Conservation (phyloP, 1,140 invertebrate genomes). For the Gryllus bimaculatus region DNA sequence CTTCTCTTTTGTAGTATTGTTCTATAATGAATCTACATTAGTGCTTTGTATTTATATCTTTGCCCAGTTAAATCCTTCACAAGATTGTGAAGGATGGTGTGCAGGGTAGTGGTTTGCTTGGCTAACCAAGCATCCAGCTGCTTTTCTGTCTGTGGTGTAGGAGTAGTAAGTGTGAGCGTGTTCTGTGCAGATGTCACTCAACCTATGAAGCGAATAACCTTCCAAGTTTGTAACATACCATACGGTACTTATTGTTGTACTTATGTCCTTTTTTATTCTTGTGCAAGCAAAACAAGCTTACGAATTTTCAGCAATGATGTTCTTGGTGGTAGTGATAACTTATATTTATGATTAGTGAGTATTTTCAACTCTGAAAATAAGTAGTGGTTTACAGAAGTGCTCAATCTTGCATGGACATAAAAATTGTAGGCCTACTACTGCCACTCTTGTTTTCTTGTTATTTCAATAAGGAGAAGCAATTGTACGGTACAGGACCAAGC, state of each 20-base stretch:
- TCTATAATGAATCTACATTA: not conserved
- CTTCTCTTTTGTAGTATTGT: conserved; percentile 5
- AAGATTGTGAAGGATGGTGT: not conserved
- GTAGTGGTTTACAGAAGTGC: not conserved
- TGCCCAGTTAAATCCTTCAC: not conserved
- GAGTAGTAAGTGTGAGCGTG: not conserved
- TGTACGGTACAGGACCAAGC: not conserved
- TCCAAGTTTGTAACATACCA: conserved; percentile 11
- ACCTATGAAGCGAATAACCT: conserved; percentile 2
- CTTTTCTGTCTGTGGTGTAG: not conserved
- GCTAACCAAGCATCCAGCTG: not conserved
- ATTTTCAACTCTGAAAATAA: conserved; percentile 1
- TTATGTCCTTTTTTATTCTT: conserved; percentile 7
- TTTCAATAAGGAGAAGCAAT: not conserved
- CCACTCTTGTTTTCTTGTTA: not conserved
- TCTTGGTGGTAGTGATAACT: conserved; percentile 8
- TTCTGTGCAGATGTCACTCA: not conserved
- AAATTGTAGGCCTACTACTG: conserved; percentile 3
- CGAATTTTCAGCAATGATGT: conserved; percentile 9
- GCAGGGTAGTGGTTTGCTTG: not conserved
- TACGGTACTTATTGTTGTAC: conserved; percentile 14
- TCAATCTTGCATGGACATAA: conserved; percentile 9
- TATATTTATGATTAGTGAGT: not conserved
- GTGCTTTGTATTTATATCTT: not conserved
- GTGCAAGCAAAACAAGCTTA: conserved; percentile 10